These are phyloP conservation scores for Ptilodon capucinus DNA, from an alignment of 2,888 invertebrate species.

Conservation along the genomic window DNA sequence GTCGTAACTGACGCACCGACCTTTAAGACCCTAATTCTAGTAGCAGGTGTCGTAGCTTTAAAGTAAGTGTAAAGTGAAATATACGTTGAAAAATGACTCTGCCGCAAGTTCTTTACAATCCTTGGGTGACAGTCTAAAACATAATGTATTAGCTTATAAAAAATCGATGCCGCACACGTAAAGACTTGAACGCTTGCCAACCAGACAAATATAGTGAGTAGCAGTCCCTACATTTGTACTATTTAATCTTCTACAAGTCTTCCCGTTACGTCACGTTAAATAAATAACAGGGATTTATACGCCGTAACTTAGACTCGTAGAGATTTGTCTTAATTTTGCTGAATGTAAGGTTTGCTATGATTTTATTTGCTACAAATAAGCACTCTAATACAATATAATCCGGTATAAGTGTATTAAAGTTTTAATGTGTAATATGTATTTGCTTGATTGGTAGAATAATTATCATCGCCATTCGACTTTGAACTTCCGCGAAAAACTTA, in stretches of 20 bases:
- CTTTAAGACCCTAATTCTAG: not conserved
- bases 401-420: no score
- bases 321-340: no score
- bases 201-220: conserved; percentile 18
- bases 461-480: not conserved
- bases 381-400: no score
- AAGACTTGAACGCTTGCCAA: conserved; percentile 33
- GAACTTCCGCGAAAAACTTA: not conserved
- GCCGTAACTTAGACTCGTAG: no score
- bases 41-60: not conserved
- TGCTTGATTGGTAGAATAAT: no score
- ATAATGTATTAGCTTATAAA: conserved; percentile 12
- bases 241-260: conserved; percentile 11
- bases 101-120: not conserved
- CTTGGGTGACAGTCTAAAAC: conserved; percentile 7
- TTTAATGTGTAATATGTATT: no score
- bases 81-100: not conserved
- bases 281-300: not conserved
- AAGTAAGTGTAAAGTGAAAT: conserved; percentile 8
- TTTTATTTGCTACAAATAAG: no score
- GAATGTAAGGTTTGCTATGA: no score
- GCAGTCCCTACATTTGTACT: conserved; percentile 9
- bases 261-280: conserved; percentile 9
- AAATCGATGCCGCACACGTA: conserved; percentile 27
- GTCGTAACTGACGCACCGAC: not conserved